Base-by-base conservation (phyloP, 1,140 invertebrate species). In the Nilaparvata lugens region DNA sequence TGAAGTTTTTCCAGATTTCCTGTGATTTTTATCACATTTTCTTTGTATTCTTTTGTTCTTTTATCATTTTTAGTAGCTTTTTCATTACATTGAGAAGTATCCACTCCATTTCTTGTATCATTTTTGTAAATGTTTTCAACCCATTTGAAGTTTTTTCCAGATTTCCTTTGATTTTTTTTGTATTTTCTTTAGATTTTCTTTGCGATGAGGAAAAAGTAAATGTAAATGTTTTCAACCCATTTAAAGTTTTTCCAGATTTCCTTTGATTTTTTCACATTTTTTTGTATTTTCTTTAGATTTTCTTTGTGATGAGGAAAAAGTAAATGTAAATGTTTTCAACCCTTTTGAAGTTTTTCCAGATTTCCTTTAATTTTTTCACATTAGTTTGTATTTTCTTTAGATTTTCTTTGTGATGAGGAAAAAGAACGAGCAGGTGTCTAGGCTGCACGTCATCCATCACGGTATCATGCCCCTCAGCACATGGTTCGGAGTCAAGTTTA, bases 401-500 rank as follows among this genome's bases (percentile, higher is more conserved):
- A 60, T 95, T 74, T 95, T 95, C 81, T 95, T 95, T 74, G 85
- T 95, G n/a, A 69, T 94, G 70, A 80, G 91, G 68, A 95, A 94
- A 78, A 98, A 98, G 78, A 91, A 88, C 70, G 83, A 88, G 71
- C 94, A 97, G 72, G 86, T 97, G 43, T 91, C 91, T 21, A 91
- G 87, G 9, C 81, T 97, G 18, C 95, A 97, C 75, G 93, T 97
- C 19, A 95, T 97, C 69, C 94, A 97, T 77, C 94, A 98, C 74
- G 93, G 92, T 57, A 85, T 92, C 67, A 97, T 97, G 93, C 94
- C 94, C 38, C 86, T 96, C 82, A 93, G 89, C 2, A 93, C 95
- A 25, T 97, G 94, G 94, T 95, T 95, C 74, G 94, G 93, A 38
- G 91, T 96, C 23, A 95, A 95, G 75, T 96, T 95, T 78, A 93